Evolutionary conservation across 2,888 invertebrate species (phyloP), one percentile per base, ranked within the genome.

Genomic region (Noctua janthina): DNA sequence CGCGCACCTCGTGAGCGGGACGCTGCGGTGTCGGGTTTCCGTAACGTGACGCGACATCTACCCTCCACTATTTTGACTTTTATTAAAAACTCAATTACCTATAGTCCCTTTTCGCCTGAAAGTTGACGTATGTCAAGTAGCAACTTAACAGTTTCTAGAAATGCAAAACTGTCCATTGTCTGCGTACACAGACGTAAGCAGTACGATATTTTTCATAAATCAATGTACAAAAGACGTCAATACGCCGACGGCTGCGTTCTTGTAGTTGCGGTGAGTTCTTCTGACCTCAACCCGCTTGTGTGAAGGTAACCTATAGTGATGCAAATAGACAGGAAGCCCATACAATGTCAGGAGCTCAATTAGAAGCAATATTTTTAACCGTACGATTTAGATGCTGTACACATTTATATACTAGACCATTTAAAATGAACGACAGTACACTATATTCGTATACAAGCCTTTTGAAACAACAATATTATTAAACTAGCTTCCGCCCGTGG

Each of bases 251-350:
- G 77, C 80, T 82, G 78, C 74, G 87, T 88, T 91, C 90, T 88
- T 86, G 87, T 83, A 90, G 89, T 89, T 91, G 90, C 91, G 90
- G 91, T 91, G 88, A 89, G 91, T 91, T 92, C 91, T 90, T 88
- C 87, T 91, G 96, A 94, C 96, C 96, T 96, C 96, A 96, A 96
- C 96, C 96, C 93, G 95, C 90, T 95, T 95, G 93, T 93, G 92
- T 93, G 96, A 96, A 96, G 96, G 96, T 91, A 94, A 94, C 92
- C 93, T 92, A 95, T 95, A 96, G 94, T 93, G 93, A 96, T 95
- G 95, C 93, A 93, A 95, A 96, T 96, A 96, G 94, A 94, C 96
- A 96, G 96, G 96, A 96, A 96, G 94, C 94, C 89, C 88, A 91
- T 88, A 93, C 96, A 96, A 95, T 96, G 96, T 93, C 95, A 95